Conservation (phyloP, 1,140 invertebrate genomes). For the Diorhabda elongata region DNA sequence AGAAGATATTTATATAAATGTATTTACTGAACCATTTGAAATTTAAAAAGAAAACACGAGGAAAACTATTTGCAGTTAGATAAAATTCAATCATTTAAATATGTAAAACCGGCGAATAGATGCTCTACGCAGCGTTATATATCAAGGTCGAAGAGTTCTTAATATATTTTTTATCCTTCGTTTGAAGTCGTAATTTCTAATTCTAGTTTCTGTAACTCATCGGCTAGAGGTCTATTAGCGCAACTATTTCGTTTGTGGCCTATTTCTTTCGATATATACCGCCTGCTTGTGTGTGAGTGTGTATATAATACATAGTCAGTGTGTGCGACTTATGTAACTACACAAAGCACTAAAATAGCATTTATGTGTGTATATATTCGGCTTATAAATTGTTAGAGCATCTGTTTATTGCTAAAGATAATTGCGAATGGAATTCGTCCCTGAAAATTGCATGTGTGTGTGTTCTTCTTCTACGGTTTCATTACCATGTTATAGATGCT, state of each 20-base stretch:
- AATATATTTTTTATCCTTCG: not conserved
- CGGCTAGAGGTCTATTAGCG: slow-evolving; percentile 5
- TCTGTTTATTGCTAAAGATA: slow-evolving; percentile 21
- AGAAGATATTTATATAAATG: too few relatives aligned
- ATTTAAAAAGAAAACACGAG: too few relatives aligned
- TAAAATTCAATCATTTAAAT: too few relatives aligned
- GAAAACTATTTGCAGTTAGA: too few relatives aligned
- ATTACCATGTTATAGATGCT: slow-evolving; percentile 5
- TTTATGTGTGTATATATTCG: slow-evolving; percentile 18
- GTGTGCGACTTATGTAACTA: slow-evolving; percentile 14
- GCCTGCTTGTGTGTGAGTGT: not conserved
- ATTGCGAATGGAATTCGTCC: slow-evolving; percentile 18
- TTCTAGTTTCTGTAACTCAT: slow-evolving; percentile 1
- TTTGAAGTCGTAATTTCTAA: not conserved
- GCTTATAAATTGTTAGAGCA: slow-evolving; percentile 19
- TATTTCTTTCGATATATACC: slow-evolving; percentile 11
- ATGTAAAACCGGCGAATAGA: too few relatives aligned
- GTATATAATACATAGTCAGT: not conserved
- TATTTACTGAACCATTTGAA: too few relatives aligned
- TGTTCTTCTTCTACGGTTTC: slow-evolving; percentile 12
- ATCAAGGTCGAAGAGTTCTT: not conserved
- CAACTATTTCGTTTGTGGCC: slow-evolving; percentile 11
- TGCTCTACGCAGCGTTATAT: not conserved
- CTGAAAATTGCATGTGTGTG: slow-evolving; percentile 18
- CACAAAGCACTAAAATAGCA: slow-evolving; percentile 16